These are phyloP conservation scores for Nymphalis c-album DNA, from an alignment of 2,888 invertebrate species.

Conservation along the genomic window DNA sequence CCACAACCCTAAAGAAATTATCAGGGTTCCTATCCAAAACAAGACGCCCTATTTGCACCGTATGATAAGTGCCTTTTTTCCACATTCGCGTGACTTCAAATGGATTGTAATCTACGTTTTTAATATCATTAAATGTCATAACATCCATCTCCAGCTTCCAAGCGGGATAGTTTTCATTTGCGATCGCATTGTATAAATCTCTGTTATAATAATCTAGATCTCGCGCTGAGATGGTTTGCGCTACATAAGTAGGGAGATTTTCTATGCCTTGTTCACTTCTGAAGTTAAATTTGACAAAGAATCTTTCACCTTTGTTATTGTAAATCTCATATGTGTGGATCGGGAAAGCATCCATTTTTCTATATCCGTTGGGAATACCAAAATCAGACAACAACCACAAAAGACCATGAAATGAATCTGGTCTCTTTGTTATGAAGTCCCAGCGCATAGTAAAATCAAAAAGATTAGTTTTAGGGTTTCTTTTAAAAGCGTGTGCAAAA, in stretches of 20 bases:
- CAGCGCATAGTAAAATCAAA: too few relatives aligned
- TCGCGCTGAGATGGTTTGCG: conserved; percentile 45
- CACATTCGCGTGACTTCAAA: conserved; percentile 97
- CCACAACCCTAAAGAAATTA: conserved; percentile 87
- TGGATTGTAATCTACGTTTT: too few relatives aligned
- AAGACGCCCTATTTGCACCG: conserved; percentile 93
- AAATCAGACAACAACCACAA: conserved; percentile 91
- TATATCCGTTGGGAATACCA: conserved; percentile 93
- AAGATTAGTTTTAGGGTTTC: conserved; percentile 93
- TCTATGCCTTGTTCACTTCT: conserved; percentile 93
- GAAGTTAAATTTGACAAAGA: conserved; percentile 94
- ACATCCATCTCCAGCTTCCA: conserved; percentile 89
- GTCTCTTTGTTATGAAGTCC: too few relatives aligned
- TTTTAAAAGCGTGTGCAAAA: conserved; percentile 97
- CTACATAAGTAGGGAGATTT: conserved; percentile 84
- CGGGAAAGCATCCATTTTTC: conserved; percentile 95
- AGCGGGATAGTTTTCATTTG: too few relatives aligned
- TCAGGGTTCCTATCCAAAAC: conserved; percentile 93
- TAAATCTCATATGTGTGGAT: conserved; percentile 94
- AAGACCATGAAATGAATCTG: conserved; percentile 82
- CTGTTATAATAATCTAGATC: too few relatives aligned
- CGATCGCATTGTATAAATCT: too few relatives aligned
- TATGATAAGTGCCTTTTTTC: conserved; percentile 92
- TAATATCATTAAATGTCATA: conserved; percentile 90
- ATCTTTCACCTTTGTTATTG: conserved; percentile 85